Evolutionary conservation across 2,113 vertebrate genomes (phyloP), one percentile per base, ranked within the genome.

Genomic region (Protomyctophum bolini): DNA sequence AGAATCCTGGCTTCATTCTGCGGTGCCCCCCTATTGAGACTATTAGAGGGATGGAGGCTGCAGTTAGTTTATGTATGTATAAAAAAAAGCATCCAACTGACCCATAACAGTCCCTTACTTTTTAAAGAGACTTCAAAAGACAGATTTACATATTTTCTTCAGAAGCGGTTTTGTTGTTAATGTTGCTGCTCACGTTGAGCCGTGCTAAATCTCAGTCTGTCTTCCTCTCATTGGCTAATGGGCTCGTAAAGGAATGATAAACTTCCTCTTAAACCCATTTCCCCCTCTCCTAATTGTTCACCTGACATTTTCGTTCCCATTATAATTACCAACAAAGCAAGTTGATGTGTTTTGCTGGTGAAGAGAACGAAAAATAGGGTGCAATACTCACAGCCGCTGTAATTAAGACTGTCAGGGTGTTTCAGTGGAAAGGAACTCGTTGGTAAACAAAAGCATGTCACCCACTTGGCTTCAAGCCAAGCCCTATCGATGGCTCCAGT

Each of bases 401-500:
- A 50, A 50, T 50, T 8, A 10, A 50, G 49, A 50, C 8, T 50
- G 49, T 50, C 49, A 50, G 49, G 6, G 8, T 50, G 49, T 50
- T 10, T 10, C 10, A 50, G 33, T 50, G 49, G 49, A 63, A 48
- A 14, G 9, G 50, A 41, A 66, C 67, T 82, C 70, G 68, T 62
- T 58, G 77, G 73, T 65, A 70, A 81, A 78, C 52, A 52, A 66
- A 59, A 68, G 51, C 72, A 50, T 70, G 52, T 60, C 33, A 8
- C 70, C 41, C 70, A 69, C 65, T 51, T 57, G 68, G 67, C 77
- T 80, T 79, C 63, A 11, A 68, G 65, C 49, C 79, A 72, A 80
- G 88, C 72, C 3, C 76, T 66, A 12, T 86, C 64, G 82, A 89
- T 67, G 59, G 76, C 72, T 77, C 72, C 33, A 3, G 33, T 41